phyloP scores from a whole-genome alignment of 2,797 vertebrate species.

The Menidia menidia region DNA sequence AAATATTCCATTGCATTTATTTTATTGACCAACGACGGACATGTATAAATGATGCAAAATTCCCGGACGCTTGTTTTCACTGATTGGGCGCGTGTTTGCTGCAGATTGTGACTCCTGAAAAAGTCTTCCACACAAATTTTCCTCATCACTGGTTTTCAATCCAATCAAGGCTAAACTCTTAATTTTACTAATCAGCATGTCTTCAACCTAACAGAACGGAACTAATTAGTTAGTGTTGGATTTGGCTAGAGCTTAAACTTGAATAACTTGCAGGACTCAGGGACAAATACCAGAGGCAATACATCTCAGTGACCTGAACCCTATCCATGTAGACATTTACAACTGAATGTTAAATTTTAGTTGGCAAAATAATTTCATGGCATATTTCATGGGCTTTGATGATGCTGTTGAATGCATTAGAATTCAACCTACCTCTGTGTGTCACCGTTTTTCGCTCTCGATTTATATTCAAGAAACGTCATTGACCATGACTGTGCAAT shows the following conservation, averaged over 20 bases:
- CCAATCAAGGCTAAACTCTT: slow-evolving; percentile 57
- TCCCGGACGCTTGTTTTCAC: slow-evolving; percentile 34
- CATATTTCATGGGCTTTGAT: slow-evolving; percentile 1
- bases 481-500: slow-evolving; percentile 8
- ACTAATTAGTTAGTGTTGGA: slow-evolving; percentile 46
- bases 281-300: slow-evolving; percentile 23
- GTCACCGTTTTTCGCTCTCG: slow-evolving; percentile 7
- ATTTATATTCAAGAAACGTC: slow-evolving; percentile 24
- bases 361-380: slow-evolving; percentile 42
- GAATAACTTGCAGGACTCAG: slow-evolving; percentile 50
- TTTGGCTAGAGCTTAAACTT: slow-evolving; percentile 47
- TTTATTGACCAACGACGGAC: slow-evolving; percentile 4
- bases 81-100: slow-evolving; percentile 28
- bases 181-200: slow-evolving; percentile 61
- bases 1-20: not conserved
- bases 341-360: slow-evolving; percentile 35
- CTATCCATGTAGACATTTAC: slow-evolving; percentile 26
- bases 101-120: slow-evolving; percentile 38
- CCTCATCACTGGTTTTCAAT: slow-evolving; percentile 47
- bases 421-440: slow-evolving; percentile 18
- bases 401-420: slow-evolving; percentile 13
- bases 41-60: slow-evolving; percentile 22
- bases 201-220: slow-evolving; percentile 51
- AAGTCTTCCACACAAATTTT: slow-evolving; percentile 32
- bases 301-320: slow-evolving; percentile 37